Evolutionary conservation across 2,888 invertebrate genomes (phyloP).

Genomic region (Alloplasta piceator): DNA sequence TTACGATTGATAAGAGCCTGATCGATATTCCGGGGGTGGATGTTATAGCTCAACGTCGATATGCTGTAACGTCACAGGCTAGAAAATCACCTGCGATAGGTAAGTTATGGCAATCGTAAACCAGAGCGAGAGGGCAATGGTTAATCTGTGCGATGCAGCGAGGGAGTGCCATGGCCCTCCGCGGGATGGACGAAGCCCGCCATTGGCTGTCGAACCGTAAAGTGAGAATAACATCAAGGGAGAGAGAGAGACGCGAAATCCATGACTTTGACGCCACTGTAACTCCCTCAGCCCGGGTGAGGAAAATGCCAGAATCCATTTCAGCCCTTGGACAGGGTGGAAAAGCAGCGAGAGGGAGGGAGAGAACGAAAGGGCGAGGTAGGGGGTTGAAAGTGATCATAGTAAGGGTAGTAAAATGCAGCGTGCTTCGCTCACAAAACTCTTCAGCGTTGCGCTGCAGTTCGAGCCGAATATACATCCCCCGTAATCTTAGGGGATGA

Average conservation of each 20-base stretch:
- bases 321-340: too few relatives aligned
- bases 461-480: too few relatives aligned
- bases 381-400: too few relatives aligned
- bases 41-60: constrained; percentile 21
- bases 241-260: constrained; percentile 5
- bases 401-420: too few relatives aligned
- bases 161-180: constrained; percentile 44
- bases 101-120: constrained; percentile 37
- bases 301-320: not conserved
- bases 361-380: too few relatives aligned
- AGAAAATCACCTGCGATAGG: constrained; percentile 50
- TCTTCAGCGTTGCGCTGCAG: too few relatives aligned
- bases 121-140: constrained; percentile 36
- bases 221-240: constrained; percentile 20
- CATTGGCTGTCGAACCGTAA: constrained; percentile 53
- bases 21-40: constrained; percentile 59
- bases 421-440: too few relatives aligned
- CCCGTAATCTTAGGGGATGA: too few relatives aligned
- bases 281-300: constrained; percentile 9
- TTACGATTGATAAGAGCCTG: constrained; percentile 24
- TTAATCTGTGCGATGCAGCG: constrained; percentile 47
- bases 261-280: not conserved
- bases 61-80: constrained; percentile 31
- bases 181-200: constrained; percentile 10
- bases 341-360: too few relatives aligned